phyloP scores from a whole-genome alignment of 2,113 vertebrate species.

The Cebidichthys violaceus region DNA sequence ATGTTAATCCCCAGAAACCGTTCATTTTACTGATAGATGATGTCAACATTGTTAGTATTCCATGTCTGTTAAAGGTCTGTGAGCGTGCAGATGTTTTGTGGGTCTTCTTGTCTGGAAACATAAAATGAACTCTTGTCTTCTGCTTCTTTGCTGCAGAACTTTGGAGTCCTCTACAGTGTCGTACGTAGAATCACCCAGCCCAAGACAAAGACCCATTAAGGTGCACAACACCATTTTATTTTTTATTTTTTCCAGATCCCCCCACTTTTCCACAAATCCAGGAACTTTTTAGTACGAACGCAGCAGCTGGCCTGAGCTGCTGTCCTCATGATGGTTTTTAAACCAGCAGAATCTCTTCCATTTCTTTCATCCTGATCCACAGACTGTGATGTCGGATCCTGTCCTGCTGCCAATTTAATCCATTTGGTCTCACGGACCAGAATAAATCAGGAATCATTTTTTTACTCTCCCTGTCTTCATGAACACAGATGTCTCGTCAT shows the following conservation, averaged over 20 bases:
- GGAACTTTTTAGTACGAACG: slow-evolving; percentile 57
- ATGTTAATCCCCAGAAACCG: neutral
- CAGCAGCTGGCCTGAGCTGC: slow-evolving; percentile 51
- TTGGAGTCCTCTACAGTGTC: slow-evolving; percentile 89
- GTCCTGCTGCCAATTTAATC: slow-evolving; percentile 69
- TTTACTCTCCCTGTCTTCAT: slow-evolving; percentile 49
- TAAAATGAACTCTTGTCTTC: slow-evolving; percentile 1
- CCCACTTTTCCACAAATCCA: slow-evolving; percentile 19
- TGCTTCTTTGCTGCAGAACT: slow-evolving; percentile 85
- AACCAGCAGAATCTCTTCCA: slow-evolving; percentile 62
- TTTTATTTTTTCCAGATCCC: slow-evolving; percentile 12
- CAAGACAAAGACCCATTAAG: slow-evolving; percentile 90
- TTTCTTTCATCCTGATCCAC: slow-evolving; percentile 49
- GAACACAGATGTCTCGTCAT: slow-evolving; percentile 18
- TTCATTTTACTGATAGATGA: neutral
- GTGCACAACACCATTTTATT: neutral
- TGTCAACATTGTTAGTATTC: neutral
- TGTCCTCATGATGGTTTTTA: slow-evolving; percentile 43
- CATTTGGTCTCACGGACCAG: slow-evolving; percentile 51
- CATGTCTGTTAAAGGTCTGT: too few species aligned
- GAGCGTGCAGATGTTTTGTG: neutral
- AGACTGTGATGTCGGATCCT: slow-evolving; percentile 71
- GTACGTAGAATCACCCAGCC: slow-evolving; percentile 90
- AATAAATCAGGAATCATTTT: slow-evolving; percentile 65
- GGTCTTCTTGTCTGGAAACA: neutral